A percentile compares a stretch with the other conserved stretches of the same genome.
These are phyloP conservation scores for Dendrophyllia cribrosa DNA, from an alignment of 64 coral and sea anemone genomes.

Conservation along the genomic window DNA sequence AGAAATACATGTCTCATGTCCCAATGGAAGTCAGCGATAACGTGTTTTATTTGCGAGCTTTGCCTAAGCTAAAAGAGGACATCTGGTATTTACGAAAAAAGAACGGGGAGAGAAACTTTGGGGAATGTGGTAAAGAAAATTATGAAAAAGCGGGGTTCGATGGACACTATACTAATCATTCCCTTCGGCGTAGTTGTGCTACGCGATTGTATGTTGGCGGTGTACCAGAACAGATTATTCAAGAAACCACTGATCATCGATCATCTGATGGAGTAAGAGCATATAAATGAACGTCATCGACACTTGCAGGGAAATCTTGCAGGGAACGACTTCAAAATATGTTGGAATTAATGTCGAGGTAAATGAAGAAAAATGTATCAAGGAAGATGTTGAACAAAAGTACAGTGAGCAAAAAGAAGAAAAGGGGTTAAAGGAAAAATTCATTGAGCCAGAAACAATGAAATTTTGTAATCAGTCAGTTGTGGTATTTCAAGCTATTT, in stretches of 20 bases:
- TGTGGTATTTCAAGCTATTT: too few species aligned
- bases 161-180: slow-evolving; percentile 25
- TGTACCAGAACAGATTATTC: slow-evolving; percentile 12
- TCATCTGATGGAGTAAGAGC: slow-evolving; percentile 12
- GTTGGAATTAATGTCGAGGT: background rate
- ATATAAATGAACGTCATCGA: background rate
- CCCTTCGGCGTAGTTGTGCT: background rate
- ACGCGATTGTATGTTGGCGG: slow-evolving; percentile 17
- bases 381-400: too few species aligned
- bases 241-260: slow-evolving; percentile 22
- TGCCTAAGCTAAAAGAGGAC: slow-evolving; percentile 37
- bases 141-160: slow-evolving; percentile 36
- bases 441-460: too few species aligned
- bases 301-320: background rate
- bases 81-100: slow-evolving; percentile 10
- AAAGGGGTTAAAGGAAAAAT: too few species aligned
- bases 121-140: slow-evolving; percentile 29
- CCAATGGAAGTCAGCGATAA: background rate
- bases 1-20: slow-evolving; percentile 33
- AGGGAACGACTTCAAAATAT: background rate
- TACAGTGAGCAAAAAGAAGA: too few species aligned
- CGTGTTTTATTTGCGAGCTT: slow-evolving; percentile 55
- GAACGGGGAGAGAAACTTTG: too few species aligned
- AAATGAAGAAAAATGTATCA: background rate
- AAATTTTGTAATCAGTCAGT: too few species aligned